Evolutionary conservation across 2,797 vertebrate genomes (phyloP).

Genomic region (Diplodus sargus): DNA sequence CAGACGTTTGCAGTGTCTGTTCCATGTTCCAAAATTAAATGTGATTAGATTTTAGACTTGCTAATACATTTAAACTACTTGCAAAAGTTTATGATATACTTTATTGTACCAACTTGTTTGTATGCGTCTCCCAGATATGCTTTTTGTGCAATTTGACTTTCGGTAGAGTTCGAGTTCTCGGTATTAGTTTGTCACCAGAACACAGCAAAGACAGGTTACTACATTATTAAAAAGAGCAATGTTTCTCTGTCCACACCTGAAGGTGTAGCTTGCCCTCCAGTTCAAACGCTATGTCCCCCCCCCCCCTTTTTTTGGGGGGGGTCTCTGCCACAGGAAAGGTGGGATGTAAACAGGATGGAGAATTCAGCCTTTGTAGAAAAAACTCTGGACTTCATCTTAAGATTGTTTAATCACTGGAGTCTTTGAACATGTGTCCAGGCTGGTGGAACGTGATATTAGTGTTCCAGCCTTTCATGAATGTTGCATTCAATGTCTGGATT

Average conservation of each 20-base stretch:
- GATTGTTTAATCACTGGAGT: constrained; percentile 4
- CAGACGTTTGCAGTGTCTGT: background rate
- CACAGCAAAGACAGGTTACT: background rate
- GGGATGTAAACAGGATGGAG: background rate
- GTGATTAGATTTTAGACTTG: background rate
- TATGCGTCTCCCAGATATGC: background rate
- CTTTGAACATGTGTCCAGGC: background rate
- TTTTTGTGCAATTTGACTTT: background rate
- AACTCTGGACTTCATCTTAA: background rate
- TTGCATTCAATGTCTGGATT: background rate
- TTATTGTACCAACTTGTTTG: background rate
- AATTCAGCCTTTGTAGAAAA: constrained; percentile 5
- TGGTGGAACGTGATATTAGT: background rate
- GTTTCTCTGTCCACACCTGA: background rate
- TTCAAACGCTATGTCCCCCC: background rate
- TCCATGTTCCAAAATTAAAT: background rate
- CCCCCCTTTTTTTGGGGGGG: background rate
- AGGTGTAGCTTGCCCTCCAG: too few species aligned
- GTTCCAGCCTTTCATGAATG: background rate
- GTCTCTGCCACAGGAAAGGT: background rate
- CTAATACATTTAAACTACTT: background rate
- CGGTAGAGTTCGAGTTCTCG: too few species aligned
- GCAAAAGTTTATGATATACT: background rate
- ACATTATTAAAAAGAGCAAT: background rate
- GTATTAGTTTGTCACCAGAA: background rate